These are phyloP conservation scores for Epizoanthus rinbou DNA, from an alignment of 92 coral and sea anemone species.

Conservation along the genomic window DNA sequence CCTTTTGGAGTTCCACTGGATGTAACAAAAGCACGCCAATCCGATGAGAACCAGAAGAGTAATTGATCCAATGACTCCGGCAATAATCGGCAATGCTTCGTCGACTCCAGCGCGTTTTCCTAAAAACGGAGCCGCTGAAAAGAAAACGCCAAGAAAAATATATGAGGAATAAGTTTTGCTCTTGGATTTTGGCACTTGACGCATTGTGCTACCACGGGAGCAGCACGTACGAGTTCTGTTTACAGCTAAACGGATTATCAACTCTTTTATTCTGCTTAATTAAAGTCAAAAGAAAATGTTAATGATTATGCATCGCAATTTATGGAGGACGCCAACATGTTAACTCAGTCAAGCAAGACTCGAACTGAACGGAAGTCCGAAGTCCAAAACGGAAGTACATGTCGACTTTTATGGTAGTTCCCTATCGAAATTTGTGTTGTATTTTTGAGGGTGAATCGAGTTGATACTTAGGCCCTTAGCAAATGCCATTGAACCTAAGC, in stretches of 20 bases:
- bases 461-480: not conserved
- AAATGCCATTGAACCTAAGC: not conserved
- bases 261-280: not conserved
- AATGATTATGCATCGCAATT: conserved; percentile 3
- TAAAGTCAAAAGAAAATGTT: not conserved
- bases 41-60: conserved; percentile 63
- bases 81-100: conserved; percentile 70
- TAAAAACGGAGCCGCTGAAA: conserved; percentile 68
- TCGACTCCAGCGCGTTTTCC: conserved; percentile 41
- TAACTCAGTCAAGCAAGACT: conserved; percentile 10
- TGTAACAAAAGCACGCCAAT: conserved; percentile 68
- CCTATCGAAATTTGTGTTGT: not conserved
- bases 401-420: not conserved
- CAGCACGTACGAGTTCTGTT: not conserved
- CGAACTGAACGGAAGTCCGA: not conserved
- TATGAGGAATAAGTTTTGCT: conserved; percentile 22
- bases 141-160: conserved; percentile 30
- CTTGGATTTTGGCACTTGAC: not conserved
- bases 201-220: conserved; percentile 1
- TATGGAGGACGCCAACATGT: conserved; percentile 17
- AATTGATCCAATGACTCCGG: conserved; percentile 79
- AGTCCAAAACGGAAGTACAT: not conserved
- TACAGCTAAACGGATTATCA: not conserved
- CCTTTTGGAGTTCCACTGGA: conserved; percentile 52
- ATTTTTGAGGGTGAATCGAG: not conserved